Conservation (phyloP, 2,797 vertebrate species). For the Micropoecilia bifurca region DNA sequence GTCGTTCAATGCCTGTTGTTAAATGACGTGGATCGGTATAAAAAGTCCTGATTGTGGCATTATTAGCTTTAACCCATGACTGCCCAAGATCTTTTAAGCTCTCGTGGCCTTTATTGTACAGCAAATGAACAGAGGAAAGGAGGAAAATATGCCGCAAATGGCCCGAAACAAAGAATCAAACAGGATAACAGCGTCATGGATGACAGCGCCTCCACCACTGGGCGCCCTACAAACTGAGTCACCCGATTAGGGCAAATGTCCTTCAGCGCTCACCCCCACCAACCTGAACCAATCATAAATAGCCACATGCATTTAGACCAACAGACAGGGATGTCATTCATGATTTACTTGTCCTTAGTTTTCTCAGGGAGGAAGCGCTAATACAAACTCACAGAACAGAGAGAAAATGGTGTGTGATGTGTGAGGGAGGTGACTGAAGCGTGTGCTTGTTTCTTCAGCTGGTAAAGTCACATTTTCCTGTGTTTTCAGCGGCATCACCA, state of each 20-base stretch:
- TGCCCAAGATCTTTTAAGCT: too few species aligned
- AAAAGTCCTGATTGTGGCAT: neutral
- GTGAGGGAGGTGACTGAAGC: neutral
- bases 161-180: too few species aligned
- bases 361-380: neutral
- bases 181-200: too few species aligned
- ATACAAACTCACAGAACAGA: neutral
- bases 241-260: neutral
- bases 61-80: too few species aligned
- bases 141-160: too few species aligned
- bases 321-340: neutral
- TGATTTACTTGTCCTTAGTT: neutral
- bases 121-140: too few species aligned
- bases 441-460: constrained; percentile 19
- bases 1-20: too few species aligned
- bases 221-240: too few species aligned
- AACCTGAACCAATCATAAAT: neutral
- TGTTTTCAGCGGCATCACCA: constrained; percentile 31
- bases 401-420: neutral
- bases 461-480: constrained; percentile 31
- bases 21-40: neutral
- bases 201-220: too few species aligned
- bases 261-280: neutral
- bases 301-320: neutral
- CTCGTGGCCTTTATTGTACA: too few species aligned